Conservation (phyloP, 2,113 vertebrate species). For the Lepus europaeus region DNA sequence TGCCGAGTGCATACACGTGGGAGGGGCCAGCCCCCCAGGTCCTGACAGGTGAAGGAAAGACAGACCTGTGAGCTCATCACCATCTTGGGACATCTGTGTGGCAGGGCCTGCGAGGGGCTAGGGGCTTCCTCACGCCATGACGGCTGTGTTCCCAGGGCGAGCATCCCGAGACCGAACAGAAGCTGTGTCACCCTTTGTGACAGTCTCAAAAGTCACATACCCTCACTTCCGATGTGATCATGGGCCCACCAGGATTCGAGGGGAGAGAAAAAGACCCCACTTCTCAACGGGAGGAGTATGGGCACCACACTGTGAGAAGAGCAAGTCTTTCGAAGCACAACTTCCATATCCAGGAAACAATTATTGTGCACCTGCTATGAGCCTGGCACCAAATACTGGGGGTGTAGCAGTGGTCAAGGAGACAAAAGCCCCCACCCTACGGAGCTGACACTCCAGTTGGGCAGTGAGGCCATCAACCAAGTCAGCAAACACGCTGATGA, state of each 20-base stretch:
- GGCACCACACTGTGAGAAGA: background rate
- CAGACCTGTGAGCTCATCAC: accelerated
- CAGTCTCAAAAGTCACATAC: background rate
- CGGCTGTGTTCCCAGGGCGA: too few species aligned
- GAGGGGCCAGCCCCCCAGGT: too few species aligned
- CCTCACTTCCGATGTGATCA: background rate
- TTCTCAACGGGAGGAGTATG: accelerated
- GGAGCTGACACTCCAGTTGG: background rate
- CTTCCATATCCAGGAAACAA: background rate
- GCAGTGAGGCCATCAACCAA: background rate
- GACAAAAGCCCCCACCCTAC: accelerated
- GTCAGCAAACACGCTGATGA: background rate
- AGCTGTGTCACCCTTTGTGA: too few species aligned
- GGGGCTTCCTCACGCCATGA: too few species aligned
- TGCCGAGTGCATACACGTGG: accelerated
- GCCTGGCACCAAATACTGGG: background rate
- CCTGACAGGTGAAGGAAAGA: background rate
- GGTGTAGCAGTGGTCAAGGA: background rate
- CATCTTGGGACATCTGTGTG: background rate
- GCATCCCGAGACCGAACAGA: too few species aligned
- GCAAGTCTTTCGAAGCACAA: background rate
- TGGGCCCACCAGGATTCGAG: background rate
- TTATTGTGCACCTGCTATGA: background rate
- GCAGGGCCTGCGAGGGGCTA: too few species aligned
- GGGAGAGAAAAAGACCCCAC: background rate